Evolutionary conservation across 2,797 vertebrate species (phyloP).

Genomic region (Argyrosomus regius): DNA sequence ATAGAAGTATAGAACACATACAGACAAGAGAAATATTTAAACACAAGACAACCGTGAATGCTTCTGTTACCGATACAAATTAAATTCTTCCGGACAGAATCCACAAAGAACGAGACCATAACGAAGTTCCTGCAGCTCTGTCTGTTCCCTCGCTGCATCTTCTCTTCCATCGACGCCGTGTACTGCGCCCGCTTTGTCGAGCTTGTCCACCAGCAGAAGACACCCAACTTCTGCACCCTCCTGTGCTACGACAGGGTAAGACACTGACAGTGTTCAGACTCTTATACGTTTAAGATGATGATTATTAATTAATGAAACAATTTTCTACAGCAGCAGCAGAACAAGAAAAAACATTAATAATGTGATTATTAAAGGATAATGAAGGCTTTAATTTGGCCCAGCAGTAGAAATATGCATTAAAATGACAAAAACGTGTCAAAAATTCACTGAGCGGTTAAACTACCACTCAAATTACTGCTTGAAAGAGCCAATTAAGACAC

Average conservation of each 20-base stretch:
- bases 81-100: slow-evolving; percentile 85
- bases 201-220: slow-evolving; percentile 98
- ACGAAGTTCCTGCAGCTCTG: slow-evolving; percentile 99
- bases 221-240: slow-evolving; percentile 98
- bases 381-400: background rate
- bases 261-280: background rate
- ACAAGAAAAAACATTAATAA: background rate
- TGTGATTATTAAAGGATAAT: slow-evolving; percentile 1
- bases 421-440: slow-evolving; percentile 4
- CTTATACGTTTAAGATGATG: background rate
- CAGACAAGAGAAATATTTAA: background rate
- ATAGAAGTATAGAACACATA: too few species aligned
- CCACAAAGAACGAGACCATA: slow-evolving; percentile 99
- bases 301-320: background rate
- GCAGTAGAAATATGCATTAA: background rate
- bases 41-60: background rate
- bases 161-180: slow-evolving; percentile 98
- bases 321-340: background rate
- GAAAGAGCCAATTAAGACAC: background rate
- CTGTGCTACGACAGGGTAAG: slow-evolving; percentile 98
- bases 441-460: background rate
- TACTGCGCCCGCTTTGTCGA: slow-evolving; percentile 99
- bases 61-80: slow-evolving; percentile 21
- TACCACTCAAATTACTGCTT: background rate
- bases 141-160: slow-evolving; percentile 98